Conservation (phyloP, 1,140 invertebrate species). For the Drosophila repletoides region DNA sequence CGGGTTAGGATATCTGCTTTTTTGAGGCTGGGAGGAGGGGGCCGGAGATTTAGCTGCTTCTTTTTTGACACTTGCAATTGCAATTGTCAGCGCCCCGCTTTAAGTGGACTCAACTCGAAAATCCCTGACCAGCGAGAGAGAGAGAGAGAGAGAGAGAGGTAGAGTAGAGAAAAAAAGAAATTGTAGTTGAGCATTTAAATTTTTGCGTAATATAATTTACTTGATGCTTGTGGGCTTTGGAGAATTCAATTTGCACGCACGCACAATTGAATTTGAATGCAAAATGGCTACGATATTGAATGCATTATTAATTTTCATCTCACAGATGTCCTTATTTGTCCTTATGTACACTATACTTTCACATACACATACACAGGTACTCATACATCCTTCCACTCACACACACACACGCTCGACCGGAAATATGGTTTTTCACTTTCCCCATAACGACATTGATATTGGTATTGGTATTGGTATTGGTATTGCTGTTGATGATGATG, state of each 20-base stretch:
- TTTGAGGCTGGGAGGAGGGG: too few relatives aligned
- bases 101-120: not conserved
- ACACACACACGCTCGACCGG: conserved; percentile 15
- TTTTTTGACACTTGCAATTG: conserved; percentile 71
- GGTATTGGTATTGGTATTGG: conserved; percentile 1
- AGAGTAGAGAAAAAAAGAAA: too few relatives aligned
- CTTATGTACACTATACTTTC: conserved; percentile 1
- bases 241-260: conserved; percentile 79
- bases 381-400: conserved; percentile 29
- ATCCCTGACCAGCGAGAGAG: too few relatives aligned
- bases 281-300: conserved; percentile 63
- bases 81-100: conserved; percentile 53
- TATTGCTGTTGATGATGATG: conserved; percentile 5
- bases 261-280: conserved; percentile 78
- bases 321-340: conserved; percentile 3
- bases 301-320: conserved; percentile 66
- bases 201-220: conserved; percentile 65
- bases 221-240: conserved; percentile 70
- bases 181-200: conserved; percentile 55
- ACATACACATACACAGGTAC: not conserved
- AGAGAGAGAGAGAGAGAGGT: too few relatives aligned
- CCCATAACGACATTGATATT: conserved; percentile 28
- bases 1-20: not conserved
- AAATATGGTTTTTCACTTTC: conserved; percentile 69
- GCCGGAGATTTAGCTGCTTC: conserved; percentile 16